These are phyloP conservation scores for Notodonta ziczac DNA, from an alignment of 2,888 invertebrate genomes.

Conservation along the genomic window DNA sequence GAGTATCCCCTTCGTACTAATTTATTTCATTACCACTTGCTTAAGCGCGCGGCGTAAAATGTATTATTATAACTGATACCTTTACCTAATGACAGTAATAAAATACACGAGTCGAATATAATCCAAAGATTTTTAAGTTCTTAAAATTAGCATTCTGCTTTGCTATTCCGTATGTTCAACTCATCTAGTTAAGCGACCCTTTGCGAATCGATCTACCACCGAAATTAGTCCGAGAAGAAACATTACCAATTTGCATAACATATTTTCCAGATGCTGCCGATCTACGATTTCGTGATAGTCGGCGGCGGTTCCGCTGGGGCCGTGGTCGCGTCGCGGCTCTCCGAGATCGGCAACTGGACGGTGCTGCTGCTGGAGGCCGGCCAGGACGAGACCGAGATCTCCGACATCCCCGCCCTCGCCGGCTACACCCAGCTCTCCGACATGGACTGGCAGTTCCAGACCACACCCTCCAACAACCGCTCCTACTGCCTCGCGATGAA, in stretches of 20 bases:
- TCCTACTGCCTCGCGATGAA: slow-evolving; percentile 95
- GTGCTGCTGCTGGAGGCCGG: slow-evolving; percentile 94
- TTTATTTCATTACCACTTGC: not conserved
- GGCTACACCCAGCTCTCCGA: slow-evolving; percentile 94
- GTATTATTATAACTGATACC: too few species aligned
- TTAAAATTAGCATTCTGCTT: too few species aligned
- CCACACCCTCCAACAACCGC: slow-evolving; percentile 90
- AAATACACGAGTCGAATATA: too few species aligned
- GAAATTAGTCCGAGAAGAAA: too few species aligned
- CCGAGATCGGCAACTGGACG: slow-evolving; percentile 92
- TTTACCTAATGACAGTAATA: too few species aligned
- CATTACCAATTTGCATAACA: too few species aligned
- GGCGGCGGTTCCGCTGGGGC: slow-evolving; percentile 96
- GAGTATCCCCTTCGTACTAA: slow-evolving; percentile 58
- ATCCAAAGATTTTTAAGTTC: too few species aligned
- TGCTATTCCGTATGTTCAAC: too few species aligned
- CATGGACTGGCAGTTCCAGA: slow-evolving; percentile 96
- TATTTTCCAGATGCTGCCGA: slow-evolving; percentile 86
- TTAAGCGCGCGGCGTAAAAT: too few species aligned
- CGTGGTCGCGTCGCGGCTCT: slow-evolving; percentile 93
- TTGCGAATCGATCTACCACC: too few species aligned
- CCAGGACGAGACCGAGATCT: slow-evolving; percentile 94
- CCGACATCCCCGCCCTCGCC: slow-evolving; percentile 93
- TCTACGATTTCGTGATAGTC: slow-evolving; percentile 94
- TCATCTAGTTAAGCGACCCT: too few species aligned